Evolutionary conservation across 2,797 vertebrate species (phyloP), one percentile per base, ranked within the genome.

Genomic region (Urocyon cinereoargenteus): DNA sequence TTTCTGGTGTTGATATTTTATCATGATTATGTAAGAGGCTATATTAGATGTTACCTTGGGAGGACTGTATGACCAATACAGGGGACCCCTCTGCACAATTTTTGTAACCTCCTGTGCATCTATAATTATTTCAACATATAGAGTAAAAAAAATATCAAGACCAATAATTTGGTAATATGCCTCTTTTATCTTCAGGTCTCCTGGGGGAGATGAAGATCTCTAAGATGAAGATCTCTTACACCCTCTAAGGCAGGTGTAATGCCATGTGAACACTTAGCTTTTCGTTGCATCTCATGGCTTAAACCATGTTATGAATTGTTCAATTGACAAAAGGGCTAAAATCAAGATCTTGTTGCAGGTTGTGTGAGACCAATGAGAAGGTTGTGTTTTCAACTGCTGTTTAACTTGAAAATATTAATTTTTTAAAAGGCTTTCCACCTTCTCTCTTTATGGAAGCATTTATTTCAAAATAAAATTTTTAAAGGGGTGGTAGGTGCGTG

Each of bases 91-190:
- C 45, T 34, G 36, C 4, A 86, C 24, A n/a, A 19, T 59, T 89
- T 94, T 64, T 88, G 28, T 18, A 85, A 36, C 31, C 51, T 90
- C 24, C 36, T 51, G 34, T 57, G 49, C 24, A 57, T 36, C 68
- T 91, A 22, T 40, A 51, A 73, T 94, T 83, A 84, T 78, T 91
- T 97, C 19, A 93, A 62, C 66, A 73, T 78, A 53, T 7, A 68
- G 72, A 86, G 57, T 73, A 70, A 66, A 93, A 61, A 92, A 61
- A 49, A 59, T 15, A 34, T 24, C 49, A 18, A 55, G 40, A 36
- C 28, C 26, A 79, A 21, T 45, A 82, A 72, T 28, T 75, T 86
- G 21, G 2, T 55, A 78, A 49, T 45, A 59, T 5, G 12, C 1
- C 10, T 53, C 66, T 82, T 82, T 51, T 72, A 21, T 53, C 0